phyloP scores from a whole-genome alignment of 2,113 vertebrate species.

The Corvus hawaiiensis region DNA sequence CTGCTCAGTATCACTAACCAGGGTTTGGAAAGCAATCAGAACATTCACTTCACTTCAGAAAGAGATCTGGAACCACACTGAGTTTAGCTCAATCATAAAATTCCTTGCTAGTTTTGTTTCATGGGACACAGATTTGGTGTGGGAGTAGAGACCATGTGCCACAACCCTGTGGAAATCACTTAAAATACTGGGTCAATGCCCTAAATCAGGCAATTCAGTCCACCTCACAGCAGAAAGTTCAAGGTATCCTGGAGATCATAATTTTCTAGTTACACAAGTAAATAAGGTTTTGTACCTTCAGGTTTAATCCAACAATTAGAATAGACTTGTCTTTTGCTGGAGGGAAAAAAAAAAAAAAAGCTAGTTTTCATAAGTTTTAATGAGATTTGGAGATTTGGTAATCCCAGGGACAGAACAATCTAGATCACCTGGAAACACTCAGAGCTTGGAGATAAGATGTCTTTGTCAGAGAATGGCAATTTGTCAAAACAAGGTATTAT shows the following conservation, averaged over 20 bases:
- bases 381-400: background rate
- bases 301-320: background rate
- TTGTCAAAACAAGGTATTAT: background rate
- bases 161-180: background rate
- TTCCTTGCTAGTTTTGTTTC: background rate
- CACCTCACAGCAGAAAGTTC: background rate
- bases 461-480: background rate
- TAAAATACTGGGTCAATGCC: background rate
- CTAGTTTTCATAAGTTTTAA: background rate
- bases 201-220: background rate
- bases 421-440: background rate
- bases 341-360: background rate
- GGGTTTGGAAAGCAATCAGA: background rate
- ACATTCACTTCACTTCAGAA: background rate
- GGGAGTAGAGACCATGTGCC: background rate
- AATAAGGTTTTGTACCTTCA: background rate
- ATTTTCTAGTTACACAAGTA: background rate
- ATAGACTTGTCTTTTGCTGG: background rate
- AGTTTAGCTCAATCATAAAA: background rate
- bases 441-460: background rate
- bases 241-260: background rate
- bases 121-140: background rate
- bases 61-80: background rate
- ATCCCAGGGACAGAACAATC: background rate
- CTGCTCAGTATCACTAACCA: background rate